These are phyloP conservation scores for Arenaria interpres DNA, from an alignment of 2,113 vertebrate species.

Conservation along the genomic window DNA sequence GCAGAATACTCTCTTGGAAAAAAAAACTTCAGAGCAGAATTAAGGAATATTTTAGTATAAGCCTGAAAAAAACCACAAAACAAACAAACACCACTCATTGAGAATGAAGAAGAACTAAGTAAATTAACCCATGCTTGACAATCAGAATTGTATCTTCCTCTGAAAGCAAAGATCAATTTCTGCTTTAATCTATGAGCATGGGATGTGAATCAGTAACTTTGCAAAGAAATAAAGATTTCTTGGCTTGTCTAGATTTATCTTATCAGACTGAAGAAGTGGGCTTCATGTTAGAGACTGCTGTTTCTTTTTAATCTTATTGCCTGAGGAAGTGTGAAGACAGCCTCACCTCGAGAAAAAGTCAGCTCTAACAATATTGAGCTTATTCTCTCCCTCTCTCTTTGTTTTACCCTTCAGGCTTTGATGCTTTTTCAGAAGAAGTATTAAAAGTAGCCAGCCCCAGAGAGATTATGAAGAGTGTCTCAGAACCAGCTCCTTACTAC, in stretches of 20 bases:
- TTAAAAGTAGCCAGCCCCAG: neutral
- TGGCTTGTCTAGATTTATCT: conserved; percentile 63
- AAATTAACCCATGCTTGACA: neutral
- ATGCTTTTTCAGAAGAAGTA: neutral
- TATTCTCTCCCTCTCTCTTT: neutral
- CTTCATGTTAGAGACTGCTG: conserved; percentile 24
- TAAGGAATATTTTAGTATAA: neutral
- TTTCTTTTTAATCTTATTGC: conserved; percentile 44
- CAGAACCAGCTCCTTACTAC: neutral
- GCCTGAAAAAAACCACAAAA: neutral
- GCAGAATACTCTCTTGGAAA: neutral
- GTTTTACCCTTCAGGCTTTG: neutral
- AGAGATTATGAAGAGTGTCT: neutral
- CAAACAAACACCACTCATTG: neutral
- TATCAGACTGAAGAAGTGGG: conserved; percentile 42
- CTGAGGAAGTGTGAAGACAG: conserved; percentile 62
- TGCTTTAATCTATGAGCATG: conserved; percentile 44
- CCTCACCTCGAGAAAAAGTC: conserved; percentile 10
- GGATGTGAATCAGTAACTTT: conserved; percentile 46
- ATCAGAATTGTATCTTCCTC: conserved; percentile 14
- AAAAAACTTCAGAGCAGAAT: neutral
- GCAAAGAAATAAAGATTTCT: conserved; percentile 70
- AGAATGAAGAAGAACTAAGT: neutral
- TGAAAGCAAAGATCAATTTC: conserved; percentile 63
- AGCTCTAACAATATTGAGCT: neutral